Base-by-base conservation (phyloP, 2,113 vertebrate genomes). In the Tamias sibiricus region DNA sequence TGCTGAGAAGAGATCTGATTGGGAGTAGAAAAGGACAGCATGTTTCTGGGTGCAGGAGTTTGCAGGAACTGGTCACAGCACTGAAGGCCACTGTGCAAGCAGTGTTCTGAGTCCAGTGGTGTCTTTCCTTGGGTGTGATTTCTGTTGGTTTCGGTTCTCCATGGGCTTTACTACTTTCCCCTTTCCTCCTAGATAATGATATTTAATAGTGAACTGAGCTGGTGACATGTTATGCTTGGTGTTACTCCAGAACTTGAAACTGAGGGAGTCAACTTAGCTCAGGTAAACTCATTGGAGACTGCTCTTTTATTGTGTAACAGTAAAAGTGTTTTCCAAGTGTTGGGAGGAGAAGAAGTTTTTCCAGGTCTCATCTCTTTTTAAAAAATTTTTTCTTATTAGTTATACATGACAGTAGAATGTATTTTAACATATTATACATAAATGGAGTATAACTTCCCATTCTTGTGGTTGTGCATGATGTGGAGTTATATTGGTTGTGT, bases 81-180 rank as follows among this genome's bases (percentile, higher is more conserved):
- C 37, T 42, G 28, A 90, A 71, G 66, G 40, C 22, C 77, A 68
- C 79, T 87, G 57, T 86, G 22, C 1, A 37, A 90, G 71, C 7
- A 5, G 11, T 54, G 72, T 81, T 83, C 37, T 49, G 71, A 90
- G 74, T 10, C 54, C 71, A 35, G 72, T 90, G 32, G 14, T 64
- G 52, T 84, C 42, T 93, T 44, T 69, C 76, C 28, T 54, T 96
- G 77, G n/a, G 22, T 95, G 28, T 87, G 79, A 74, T 89, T 88
- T 95, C 80, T 87, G 26, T 47, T 76, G 71, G 4, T 83, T 68
- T 83, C 47, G 37, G 6, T 71, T 94, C 82, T 76, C 57, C 17
- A 59, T 64, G 62, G 59, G 44, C 12, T 66, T 90, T 90, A 22
- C 44, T 57, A 44, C 75, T 79, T 80, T 40, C 40, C 26, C n/a